phyloP scores from a whole-genome alignment of 2,113 vertebrate genomes.

The Corydoras sp. region DNA sequence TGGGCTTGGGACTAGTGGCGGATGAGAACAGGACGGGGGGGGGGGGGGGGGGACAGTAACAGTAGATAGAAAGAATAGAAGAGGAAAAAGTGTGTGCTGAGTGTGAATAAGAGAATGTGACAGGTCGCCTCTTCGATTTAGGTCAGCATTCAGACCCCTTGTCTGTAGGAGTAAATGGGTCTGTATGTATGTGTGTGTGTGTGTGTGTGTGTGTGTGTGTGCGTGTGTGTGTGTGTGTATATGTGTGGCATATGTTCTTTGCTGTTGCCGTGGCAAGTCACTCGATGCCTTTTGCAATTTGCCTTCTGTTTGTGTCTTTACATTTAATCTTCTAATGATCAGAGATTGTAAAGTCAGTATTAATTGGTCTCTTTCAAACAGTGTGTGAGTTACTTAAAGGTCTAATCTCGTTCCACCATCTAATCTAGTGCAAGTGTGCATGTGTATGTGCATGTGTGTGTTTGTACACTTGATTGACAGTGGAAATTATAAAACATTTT shows the following conservation, averaged over 20 bases:
- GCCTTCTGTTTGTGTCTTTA: conserved; percentile 14
- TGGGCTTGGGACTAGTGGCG: neutral
- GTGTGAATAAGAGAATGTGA: conserved; percentile 70
- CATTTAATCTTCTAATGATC: conserved; percentile 55
- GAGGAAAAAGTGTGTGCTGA: conserved; percentile 51
- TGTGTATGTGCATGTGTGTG: too few species aligned
- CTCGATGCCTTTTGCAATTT: conserved; percentile 8
- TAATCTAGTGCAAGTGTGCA: too few species aligned
- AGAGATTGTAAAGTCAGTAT: conserved; percentile 57
- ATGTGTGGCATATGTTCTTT: conserved; percentile 18
- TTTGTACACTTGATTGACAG: too few species aligned
- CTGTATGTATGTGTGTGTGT: neutral
- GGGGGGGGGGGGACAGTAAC: neutral
- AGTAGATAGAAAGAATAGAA: conserved; percentile 18
- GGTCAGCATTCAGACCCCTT: conserved; percentile 65
- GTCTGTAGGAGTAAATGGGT: conserved; percentile 36
- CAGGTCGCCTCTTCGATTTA: conserved; percentile 64
- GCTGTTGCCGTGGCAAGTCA: neutral
- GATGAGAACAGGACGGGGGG: neutral
- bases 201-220: neutral
- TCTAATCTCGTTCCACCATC: neutral
- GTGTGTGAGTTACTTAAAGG: neutral
- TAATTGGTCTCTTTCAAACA: conserved; percentile 64
- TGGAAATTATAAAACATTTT: too few species aligned
- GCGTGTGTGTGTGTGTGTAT: neutral